A percentile compares a stretch with the other conserved stretches of the same genome.
Conservation (phyloP, 2,113 vertebrate species). For the Python bivittatus region DNA sequence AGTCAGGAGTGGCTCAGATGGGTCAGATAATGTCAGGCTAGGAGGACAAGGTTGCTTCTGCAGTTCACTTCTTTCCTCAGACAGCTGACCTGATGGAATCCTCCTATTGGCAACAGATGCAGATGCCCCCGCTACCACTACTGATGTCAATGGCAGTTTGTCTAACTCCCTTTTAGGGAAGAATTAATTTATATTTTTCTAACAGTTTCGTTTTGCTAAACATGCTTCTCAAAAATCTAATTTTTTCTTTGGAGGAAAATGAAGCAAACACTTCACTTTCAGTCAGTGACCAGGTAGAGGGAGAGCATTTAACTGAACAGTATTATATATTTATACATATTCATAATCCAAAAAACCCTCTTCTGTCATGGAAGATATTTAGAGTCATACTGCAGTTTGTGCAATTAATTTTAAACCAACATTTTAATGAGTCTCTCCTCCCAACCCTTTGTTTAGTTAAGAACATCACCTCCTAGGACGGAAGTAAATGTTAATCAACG, state of each 20-base stretch:
- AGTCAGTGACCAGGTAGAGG: background rate
- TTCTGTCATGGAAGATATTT: background rate
- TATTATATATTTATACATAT: background rate
- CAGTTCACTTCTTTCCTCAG: background rate
- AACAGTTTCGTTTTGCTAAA: background rate
- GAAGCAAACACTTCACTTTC: slow-evolving; percentile 9
- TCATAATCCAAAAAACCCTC: background rate
- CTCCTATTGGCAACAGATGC: background rate
- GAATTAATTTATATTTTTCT: background rate
- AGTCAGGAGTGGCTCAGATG: background rate
- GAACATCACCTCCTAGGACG: background rate
- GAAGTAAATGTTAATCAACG: background rate
- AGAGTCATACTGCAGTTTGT: background rate
- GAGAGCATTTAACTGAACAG: background rate
- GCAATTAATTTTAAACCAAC: background rate
- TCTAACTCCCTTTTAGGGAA: background rate
- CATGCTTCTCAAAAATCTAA: too few species aligned
- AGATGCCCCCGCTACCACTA: background rate
- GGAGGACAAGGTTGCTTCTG: background rate
- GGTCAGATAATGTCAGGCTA: background rate
- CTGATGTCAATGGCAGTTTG: background rate
- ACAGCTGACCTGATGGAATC: background rate
- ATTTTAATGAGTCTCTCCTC: background rate
- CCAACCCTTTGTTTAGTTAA: background rate
- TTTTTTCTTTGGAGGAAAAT: background rate